Conservation (phyloP, 2,797 vertebrate species). For the Sebastes nivosus region DNA sequence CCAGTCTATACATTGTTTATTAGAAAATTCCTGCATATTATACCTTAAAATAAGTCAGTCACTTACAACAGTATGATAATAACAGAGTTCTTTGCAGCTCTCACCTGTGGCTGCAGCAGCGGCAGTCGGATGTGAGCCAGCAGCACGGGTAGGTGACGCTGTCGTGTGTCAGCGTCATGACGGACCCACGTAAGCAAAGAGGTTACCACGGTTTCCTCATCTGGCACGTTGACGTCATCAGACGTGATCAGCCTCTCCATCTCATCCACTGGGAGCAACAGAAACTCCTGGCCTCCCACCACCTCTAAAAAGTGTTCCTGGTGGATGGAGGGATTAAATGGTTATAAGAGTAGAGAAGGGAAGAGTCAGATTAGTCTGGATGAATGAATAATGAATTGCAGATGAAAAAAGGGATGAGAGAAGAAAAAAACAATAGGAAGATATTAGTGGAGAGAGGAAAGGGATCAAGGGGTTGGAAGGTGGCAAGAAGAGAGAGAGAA, state of each 20-base stretch:
- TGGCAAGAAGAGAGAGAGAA: not conserved
- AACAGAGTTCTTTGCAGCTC: not conserved
- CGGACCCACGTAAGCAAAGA: conserved; percentile 94
- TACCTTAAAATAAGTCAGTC: not conserved
- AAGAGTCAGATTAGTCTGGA: not conserved
- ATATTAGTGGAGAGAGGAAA: conserved; percentile 13
- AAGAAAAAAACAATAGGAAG: conserved; percentile 6
- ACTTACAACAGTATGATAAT: not conserved
- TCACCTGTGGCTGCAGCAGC: conserved; percentile 94
- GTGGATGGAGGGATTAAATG: conserved; percentile 6
- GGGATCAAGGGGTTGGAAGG: conserved; percentile 14
- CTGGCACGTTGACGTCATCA: conserved; percentile 97
- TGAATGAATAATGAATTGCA: conserved; percentile 16
- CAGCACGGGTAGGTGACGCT: conserved; percentile 88
- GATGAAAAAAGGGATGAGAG: not conserved
- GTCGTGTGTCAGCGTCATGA: conserved; percentile 86
- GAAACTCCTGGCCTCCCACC: conserved; percentile 95
- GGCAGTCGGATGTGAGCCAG: conserved; percentile 93
- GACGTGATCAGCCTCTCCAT: conserved; percentile 94
- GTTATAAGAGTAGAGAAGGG: not conserved
- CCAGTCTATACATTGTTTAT: too few species aligned
- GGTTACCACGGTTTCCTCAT: conserved; percentile 94
- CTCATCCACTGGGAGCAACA: conserved; percentile 91
- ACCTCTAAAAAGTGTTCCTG: conserved; percentile 98
- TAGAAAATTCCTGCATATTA: too few species aligned